Base-by-base conservation (phyloP, 2,113 vertebrate species). In the Corapipo altera region DNA sequence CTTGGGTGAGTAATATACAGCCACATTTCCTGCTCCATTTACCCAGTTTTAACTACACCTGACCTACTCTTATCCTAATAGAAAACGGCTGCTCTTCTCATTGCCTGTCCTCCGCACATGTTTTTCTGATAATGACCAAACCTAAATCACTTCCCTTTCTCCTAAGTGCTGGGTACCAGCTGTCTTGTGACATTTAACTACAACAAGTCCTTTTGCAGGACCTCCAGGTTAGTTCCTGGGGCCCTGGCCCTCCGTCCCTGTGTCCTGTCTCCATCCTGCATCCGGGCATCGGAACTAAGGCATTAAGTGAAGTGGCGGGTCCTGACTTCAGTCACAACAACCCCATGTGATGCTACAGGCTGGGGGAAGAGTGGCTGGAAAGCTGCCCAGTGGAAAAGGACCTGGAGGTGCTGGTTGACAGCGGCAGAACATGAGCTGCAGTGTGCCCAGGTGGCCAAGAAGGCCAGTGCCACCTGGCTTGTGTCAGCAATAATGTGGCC, bases 21-120 rank as follows among this genome's bases (percentile, higher is more conserved):
- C 89, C 95, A 88, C 80, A 96, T 96, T 97, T 96, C 96, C 97
- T 97, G 95, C 95, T 96, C 95, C 96, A 94, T 97, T 96, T 96
- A 91, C 95, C 35, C 94, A 93, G 91, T 95, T 95, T 96, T 96
- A 97, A 96, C 93, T 95, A 95, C 93, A 93, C 91, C 95, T 95
- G 96, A 96, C 94, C 97, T 89, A 81, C 89, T 94, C 97, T 96
- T 92, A 85, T 88, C 86, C 96, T 97, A 97, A 97, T 97, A 93
- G 94, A 84, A 96, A 97, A 88, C 96, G 88, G 94, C 93, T 95
- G 96, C 89, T 95, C 91, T 87, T 92, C 94, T 80, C 94, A 67
- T 74, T 59, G 91, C 82, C 88, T 3, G 18, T 94, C 88, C 94
- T 91, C 91, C 55, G 33, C 94, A 96, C 91, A 94, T 81, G 91